Evolutionary conservation across 2,113 vertebrate genomes (phyloP).

Genomic region (Urocynchramus pylzowi): DNA sequence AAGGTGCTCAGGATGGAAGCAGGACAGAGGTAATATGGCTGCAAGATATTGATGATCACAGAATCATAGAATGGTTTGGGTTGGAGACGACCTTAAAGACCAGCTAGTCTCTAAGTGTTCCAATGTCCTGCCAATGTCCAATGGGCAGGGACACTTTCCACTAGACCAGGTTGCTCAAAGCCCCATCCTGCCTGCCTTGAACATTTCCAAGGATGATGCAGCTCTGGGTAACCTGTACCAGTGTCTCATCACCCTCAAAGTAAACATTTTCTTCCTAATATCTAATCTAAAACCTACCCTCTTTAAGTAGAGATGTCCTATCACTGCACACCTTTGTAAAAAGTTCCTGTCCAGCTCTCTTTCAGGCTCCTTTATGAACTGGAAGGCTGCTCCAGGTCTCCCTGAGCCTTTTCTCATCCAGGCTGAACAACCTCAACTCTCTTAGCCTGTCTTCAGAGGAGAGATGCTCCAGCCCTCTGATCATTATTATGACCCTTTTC

Average conservation of each 20-base stretch:
- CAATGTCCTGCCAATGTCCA: neutral
- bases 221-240: neutral
- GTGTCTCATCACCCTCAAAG: neutral
- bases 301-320: neutral
- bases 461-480: neutral
- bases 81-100: neutral
- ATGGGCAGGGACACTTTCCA: neutral
- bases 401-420: neutral
- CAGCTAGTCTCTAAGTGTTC: neutral
- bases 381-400: neutral
- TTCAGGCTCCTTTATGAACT: neutral
- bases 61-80: neutral
- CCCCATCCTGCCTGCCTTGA: neutral
- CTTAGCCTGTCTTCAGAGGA: neutral
- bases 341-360: neutral
- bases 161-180: neutral
- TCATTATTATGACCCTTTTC: neutral
- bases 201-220: neutral
- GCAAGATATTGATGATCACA: neutral
- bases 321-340: neutral
- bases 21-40: neutral
- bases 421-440: neutral
- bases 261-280: neutral
- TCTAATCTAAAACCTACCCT: neutral
- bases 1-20: neutral